Evolutionary conservation across 2,797 vertebrate species (phyloP).

Genomic region (Pelochelys cantorii): DNA sequence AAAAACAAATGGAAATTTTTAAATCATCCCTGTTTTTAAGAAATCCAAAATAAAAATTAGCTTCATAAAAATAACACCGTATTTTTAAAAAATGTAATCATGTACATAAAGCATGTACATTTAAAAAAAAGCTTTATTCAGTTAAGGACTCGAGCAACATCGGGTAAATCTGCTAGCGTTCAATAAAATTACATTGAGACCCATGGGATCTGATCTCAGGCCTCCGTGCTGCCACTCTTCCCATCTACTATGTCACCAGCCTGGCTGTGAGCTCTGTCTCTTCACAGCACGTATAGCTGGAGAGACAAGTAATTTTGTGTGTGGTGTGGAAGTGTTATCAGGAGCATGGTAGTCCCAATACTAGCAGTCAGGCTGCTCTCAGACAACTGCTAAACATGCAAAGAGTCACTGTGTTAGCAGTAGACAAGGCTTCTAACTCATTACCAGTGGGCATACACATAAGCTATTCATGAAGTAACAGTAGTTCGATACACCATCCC

Average conservation of each 20-base stretch:
- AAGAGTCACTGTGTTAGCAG: slow-evolving; percentile 46
- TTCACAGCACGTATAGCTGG: slow-evolving; percentile 47
- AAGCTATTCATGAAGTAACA: slow-evolving; percentile 38
- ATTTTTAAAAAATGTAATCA: no score
- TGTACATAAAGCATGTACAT: no score
- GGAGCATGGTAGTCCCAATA: slow-evolving; percentile 44
- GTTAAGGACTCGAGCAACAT: no score
- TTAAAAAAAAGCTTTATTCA: no score
- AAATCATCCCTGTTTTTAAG: no score
- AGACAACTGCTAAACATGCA: slow-evolving; percentile 33
- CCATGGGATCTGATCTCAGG: neutral
- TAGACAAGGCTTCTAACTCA: neutral
- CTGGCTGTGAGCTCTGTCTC: slow-evolving; percentile 21
- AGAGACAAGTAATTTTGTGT: slow-evolving; percentile 34
- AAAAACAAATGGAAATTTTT: no score
- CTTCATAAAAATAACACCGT: no score
- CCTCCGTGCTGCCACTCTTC: neutral
- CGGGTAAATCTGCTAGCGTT: neutral
- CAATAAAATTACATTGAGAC: neutral
- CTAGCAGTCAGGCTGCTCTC: slow-evolving; percentile 40
- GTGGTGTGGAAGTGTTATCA: slow-evolving; percentile 19
- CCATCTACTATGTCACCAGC: slow-evolving; percentile 40
- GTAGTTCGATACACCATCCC: slow-evolving; percentile 38
- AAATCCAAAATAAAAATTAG: no score
- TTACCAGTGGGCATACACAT: slow-evolving; percentile 21